phyloP scores from a whole-genome alignment of 2,113 vertebrate genomes.

The Spermophilus dauricus region DNA sequence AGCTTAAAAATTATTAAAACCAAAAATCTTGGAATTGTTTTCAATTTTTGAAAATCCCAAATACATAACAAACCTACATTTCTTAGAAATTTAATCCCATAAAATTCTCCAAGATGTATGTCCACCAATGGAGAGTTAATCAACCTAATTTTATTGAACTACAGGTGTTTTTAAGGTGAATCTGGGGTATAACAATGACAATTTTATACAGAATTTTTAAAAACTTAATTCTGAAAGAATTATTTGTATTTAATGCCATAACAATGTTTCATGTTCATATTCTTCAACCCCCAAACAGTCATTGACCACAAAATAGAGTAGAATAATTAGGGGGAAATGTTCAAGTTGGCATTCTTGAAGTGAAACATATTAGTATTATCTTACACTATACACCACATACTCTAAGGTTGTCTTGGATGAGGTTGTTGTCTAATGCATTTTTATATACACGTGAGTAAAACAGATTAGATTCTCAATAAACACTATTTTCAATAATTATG shows the following conservation, averaged over 20 bases:
- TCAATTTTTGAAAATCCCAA: not conserved
- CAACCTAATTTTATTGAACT: not conserved
- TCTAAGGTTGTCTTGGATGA: not conserved
- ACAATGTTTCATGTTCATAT: not conserved
- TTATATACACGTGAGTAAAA: not conserved
- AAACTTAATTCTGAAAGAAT: not conserved
- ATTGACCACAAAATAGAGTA: not conserved
- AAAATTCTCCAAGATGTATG: fast-evolving
- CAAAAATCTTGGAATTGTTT: not conserved
- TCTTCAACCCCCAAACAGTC: not conserved
- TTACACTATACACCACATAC: not conserved
- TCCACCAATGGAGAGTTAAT: not conserved
- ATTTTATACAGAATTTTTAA: not conserved
- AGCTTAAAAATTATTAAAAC: too few relatives aligned
- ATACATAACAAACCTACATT: not conserved
- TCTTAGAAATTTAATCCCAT: not conserved
- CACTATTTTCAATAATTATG: not conserved
- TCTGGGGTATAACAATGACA: not conserved
- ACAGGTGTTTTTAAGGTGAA: not conserved
- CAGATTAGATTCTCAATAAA: not conserved
- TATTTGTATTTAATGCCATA: conserved; percentile 17
- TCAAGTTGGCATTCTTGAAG: not conserved
- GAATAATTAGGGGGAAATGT: not conserved
- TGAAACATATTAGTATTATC: not conserved
- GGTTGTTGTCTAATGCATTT: not conserved